These are phyloP conservation scores for Karalla daura DNA, from an alignment of 2,797 vertebrate species.

Conservation along the genomic window DNA sequence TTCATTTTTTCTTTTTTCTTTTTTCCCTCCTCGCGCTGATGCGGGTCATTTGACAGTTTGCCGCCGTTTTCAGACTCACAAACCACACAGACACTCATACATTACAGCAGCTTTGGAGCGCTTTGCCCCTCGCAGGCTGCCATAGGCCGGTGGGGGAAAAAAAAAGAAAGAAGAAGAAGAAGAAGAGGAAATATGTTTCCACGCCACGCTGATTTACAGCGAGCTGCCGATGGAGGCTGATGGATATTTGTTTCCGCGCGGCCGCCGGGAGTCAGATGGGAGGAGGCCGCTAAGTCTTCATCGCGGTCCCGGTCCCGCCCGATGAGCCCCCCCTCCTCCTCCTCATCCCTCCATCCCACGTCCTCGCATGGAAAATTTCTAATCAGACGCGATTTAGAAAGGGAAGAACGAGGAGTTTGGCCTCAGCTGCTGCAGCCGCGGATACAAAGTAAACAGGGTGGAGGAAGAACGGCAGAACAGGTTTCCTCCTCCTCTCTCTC, in stretches of 20 bases:
- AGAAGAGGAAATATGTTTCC: conserved; percentile 61
- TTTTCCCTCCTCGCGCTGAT: conserved; percentile 69
- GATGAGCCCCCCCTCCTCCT: too few species aligned
- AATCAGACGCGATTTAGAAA: conserved; percentile 32
- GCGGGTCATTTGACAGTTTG: conserved; percentile 80
- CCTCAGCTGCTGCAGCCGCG: conserved; percentile 20
- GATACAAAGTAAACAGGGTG: too few species aligned
- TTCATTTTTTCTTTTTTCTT: conserved; percentile 70
- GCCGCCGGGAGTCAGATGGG: conserved; percentile 54
- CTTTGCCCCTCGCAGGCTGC: conserved; percentile 37
- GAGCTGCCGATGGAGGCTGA: conserved; percentile 43
- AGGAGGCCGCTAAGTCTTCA: conserved; percentile 51
- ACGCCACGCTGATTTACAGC: conserved; percentile 67
- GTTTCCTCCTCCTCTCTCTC: too few species aligned
- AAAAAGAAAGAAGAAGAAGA: conserved; percentile 54
- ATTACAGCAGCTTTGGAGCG: conserved; percentile 62
- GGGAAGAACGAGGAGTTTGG: conserved; percentile 17
- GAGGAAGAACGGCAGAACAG: not conserved
- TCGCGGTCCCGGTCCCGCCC: conserved; percentile 28
- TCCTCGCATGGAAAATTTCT: conserved; percentile 27
- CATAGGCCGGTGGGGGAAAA: conserved; percentile 18
- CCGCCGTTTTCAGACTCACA: conserved; percentile 70
- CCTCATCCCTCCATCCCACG: too few species aligned
- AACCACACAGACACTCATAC: conserved; percentile 70
- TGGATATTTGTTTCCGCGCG: conserved; percentile 56